Base-by-base conservation (phyloP, 1,140 invertebrate genomes). In the Cephus cinctus region DNA sequence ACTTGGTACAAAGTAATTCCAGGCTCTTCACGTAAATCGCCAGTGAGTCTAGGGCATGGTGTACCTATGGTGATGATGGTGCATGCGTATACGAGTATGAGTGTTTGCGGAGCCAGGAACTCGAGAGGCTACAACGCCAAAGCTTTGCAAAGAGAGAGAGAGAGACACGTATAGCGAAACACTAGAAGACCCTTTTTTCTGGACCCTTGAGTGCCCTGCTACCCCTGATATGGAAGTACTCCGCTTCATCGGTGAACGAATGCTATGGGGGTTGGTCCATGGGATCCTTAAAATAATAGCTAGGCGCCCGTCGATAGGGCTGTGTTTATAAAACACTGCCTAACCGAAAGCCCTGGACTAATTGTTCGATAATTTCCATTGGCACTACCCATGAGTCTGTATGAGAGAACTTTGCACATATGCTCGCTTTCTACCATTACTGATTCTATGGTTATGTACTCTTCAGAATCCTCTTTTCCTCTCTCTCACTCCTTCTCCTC, bases 301-400 rank as follows among this genome's bases (percentile, higher is more conserved):
- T n/a, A n/a, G n/a, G n/a, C n/a, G n/a, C 39, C 48, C 52, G 59
- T 60, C 57, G 55, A 63, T 63, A 56, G 52, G 42, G 39, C 50
- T 25, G 46, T 69, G 65, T 70, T 70, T 69, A 61, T 48, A 69
- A 70, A 70, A 70, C 64, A 69, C 43, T 38, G 38, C 32, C 43
- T 52, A 45, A 39, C 20, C n/a, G 36, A 30, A 43, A 55, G 50
- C 52, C 56, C 25, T n/a, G n/a, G n/a, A 27, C 52, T 73, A 70
- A 73, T 73, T 71, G 69, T 71, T 69, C 57, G 55, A 57, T 71
- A 71, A 73, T 71, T 69, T 71, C 63, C 62, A 65, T 65, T 69
- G 53, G 50, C 61, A 59, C 61, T 64, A 52, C 47, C 53, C n/a
- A 23, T 38, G 15, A n/a, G n/a, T n/a, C n/a, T n/a, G n/a, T n/a